phyloP scores from a whole-genome alignment of 2,888 invertebrate genomes.

The Teleogryllus oceanicus region DNA sequence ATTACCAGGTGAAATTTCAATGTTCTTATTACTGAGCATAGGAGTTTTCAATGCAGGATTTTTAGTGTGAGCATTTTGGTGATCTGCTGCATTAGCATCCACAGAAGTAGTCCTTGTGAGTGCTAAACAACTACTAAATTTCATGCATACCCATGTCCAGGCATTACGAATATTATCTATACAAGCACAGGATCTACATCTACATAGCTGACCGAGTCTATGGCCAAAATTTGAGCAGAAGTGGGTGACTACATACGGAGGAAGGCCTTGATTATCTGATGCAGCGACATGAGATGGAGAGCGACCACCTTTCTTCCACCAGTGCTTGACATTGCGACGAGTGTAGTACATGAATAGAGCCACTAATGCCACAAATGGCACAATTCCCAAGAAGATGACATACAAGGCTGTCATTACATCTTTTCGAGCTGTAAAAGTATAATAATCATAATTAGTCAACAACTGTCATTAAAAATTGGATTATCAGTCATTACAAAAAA shows the following conservation, averaged over 20 bases:
- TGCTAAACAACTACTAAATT: background rate
- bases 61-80: background rate
- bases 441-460: background rate
- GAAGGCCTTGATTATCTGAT: constrained; percentile 45
- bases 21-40: constrained; percentile 40
- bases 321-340: constrained; percentile 57
- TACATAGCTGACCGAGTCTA: constrained; percentile 2
- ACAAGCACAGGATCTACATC: background rate
- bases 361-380: constrained; percentile 67
- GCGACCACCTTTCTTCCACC: constrained; percentile 50
- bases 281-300: constrained; percentile 22
- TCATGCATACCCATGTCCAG: background rate
- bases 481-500: background rate
- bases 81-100: background rate
- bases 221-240: background rate
- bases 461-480: background rate
- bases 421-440: constrained; percentile 60
- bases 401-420: constrained; percentile 78
- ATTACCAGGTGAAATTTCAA: background rate
- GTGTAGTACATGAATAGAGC: constrained; percentile 72
- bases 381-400: constrained; percentile 80
- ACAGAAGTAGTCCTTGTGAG: background rate
- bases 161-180: background rate
- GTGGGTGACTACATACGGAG: constrained; percentile 51
- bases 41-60: constrained; percentile 42